Percentiles rank a stretch among this genome's conserved stretches.
These are phyloP conservation scores for Latrodectus elegans DNA, from an alignment of 2,888 invertebrate species.

Conservation along the genomic window DNA sequence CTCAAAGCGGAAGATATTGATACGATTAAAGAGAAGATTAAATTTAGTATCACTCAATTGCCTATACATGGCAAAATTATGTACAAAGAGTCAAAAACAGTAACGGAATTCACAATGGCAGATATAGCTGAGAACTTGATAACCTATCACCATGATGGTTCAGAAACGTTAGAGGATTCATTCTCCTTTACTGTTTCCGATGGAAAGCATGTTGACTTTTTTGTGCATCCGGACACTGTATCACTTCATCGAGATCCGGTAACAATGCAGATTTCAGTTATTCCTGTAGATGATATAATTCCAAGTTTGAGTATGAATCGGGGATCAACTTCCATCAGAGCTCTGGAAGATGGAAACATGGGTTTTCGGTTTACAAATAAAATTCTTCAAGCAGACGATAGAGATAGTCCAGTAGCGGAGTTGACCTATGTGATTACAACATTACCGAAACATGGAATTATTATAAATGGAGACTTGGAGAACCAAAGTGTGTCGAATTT, in stretches of 20 bases:
- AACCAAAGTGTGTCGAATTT: slow-evolving; percentile 73
- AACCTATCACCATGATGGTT: slow-evolving; percentile 75
- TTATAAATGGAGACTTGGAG: slow-evolving; percentile 72
- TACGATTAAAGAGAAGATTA: slow-evolving; percentile 73
- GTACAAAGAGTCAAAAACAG: slow-evolving; percentile 72
- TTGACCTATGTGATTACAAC: slow-evolving; percentile 73
- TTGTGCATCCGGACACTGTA: slow-evolving; percentile 73
- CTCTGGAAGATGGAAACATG: slow-evolving; percentile 70
- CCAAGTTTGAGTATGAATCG: slow-evolving; percentile 74
- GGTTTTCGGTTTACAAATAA: slow-evolving; percentile 73
- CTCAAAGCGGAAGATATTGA: slow-evolving; percentile 74
- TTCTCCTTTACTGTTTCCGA: slow-evolving; percentile 75
- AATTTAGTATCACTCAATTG: slow-evolving; percentile 73
- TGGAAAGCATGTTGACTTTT: slow-evolving; percentile 74
- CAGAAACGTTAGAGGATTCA: slow-evolving; percentile 74
- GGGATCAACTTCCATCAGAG: slow-evolving; percentile 73
- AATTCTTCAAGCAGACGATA: slow-evolving; percentile 73
- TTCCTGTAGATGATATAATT: slow-evolving; percentile 74
- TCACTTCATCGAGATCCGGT: slow-evolving; percentile 73
- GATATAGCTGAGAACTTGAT: slow-evolving; percentile 74
- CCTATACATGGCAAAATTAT: slow-evolving; percentile 74
- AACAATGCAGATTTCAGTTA: slow-evolving; percentile 73
- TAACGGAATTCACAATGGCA: slow-evolving; percentile 73
- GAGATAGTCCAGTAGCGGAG: slow-evolving; percentile 73
- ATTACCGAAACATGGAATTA: slow-evolving; percentile 73